Percentiles rank a stretch among this genome's conserved stretches.
Evolutionary conservation across 1,140 invertebrate species (phyloP).

Genomic region (Caenorhabditis inopinata): DNA sequence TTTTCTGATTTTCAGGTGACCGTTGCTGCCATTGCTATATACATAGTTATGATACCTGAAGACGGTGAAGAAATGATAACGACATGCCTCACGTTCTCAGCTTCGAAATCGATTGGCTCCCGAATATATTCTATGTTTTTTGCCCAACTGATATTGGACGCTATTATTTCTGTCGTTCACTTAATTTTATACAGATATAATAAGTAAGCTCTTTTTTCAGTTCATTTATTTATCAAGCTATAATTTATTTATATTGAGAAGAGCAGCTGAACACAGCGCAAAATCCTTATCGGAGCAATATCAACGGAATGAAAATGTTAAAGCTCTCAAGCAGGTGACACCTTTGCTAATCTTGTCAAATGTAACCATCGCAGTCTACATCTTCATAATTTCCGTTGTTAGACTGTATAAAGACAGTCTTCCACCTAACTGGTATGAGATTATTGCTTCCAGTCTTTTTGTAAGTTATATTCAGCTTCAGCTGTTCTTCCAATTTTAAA

Average conservation of each 20-base stretch:
- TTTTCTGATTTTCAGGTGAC: not conserved
- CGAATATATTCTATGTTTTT: not conserved
- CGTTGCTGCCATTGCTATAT: not conserved
- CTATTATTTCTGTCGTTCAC: not conserved
- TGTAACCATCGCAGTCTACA: not conserved
- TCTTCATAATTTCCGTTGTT: not conserved
- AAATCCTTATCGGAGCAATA: not conserved
- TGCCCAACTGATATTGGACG: not conserved
- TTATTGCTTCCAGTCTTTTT: not conserved
- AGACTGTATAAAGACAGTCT: not conserved
- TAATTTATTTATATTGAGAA: not conserved
- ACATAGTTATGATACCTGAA: not conserved
- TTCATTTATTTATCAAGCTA: too few relatives aligned
- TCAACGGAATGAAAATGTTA: not conserved
- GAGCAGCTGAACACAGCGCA: not conserved
- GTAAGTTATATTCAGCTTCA: not conserved
- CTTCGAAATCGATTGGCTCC: not conserved
- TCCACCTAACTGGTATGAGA: constrained; percentile 1
- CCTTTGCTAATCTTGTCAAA: not conserved
- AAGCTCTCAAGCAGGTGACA: not conserved
- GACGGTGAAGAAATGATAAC: constrained; percentile 18
- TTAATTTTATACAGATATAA: not conserved
- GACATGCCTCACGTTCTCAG: not conserved
- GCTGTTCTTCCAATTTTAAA: not conserved
- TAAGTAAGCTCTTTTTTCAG: not conserved